Evolutionary conservation across 2,888 invertebrate species (phyloP).

Genomic region (Adelphocoris suturalis): DNA sequence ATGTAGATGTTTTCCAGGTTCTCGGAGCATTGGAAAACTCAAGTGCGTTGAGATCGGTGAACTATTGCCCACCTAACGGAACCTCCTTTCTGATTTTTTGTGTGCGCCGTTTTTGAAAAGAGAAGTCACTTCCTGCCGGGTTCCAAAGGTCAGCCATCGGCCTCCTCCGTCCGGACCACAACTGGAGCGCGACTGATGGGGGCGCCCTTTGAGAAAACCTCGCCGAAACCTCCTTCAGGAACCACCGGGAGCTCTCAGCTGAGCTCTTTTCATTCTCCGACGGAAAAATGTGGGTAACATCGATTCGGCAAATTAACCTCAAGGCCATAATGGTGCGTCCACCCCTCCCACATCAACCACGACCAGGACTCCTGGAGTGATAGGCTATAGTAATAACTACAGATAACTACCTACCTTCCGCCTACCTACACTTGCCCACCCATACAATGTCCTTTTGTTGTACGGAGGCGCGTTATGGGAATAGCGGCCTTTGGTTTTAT

Average conservation of each 20-base stretch:
- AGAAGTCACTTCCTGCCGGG: not conserved
- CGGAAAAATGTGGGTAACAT: constrained; percentile 48
- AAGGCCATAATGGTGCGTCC: not conserved
- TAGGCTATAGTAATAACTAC: too few species aligned
- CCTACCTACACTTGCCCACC: too few species aligned
- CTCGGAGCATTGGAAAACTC: too few species aligned
- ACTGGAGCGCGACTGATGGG: constrained; percentile 59
- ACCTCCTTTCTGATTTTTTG: not conserved
- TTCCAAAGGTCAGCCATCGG: constrained; percentile 27
- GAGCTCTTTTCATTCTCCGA: constrained; percentile 21
- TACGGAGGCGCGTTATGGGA: not conserved
- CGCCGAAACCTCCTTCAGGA: not conserved
- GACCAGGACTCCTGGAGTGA: too few species aligned
- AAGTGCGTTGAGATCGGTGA: not conserved
- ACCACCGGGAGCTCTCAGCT: not conserved
- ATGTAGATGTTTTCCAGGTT: too few species aligned
- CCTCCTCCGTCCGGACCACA: not conserved
- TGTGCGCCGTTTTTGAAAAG: not conserved
- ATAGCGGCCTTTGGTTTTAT: not conserved
- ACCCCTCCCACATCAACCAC: not conserved
- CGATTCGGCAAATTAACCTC: constrained; percentile 50
- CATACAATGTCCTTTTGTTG: too few species aligned
- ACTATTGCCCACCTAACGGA: not conserved
- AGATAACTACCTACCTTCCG: too few species aligned
- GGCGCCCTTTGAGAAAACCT: not conserved